Evolutionary conservation across 1,140 invertebrate genomes (phyloP), one percentile per base, ranked within the genome.

Genomic region (Bacillus rossius): DNA sequence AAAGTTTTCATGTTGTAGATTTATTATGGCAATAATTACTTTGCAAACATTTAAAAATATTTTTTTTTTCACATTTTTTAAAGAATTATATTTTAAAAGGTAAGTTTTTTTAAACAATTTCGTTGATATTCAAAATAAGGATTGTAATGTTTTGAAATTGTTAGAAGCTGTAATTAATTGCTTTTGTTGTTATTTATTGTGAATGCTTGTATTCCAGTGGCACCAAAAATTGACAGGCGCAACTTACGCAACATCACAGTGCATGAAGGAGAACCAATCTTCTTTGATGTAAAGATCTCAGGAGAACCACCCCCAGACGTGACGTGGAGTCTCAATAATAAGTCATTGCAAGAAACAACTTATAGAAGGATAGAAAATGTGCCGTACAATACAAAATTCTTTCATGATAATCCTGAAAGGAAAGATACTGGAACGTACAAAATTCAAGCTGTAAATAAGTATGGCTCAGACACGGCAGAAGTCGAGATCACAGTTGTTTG

Each of bases 401-500:
- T 85, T 62, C 89, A 91, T 68, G 82, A 89, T 57, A 89, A 84
- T 69, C 86, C 91, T 20, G 85, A 87, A 68, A 79, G 91, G 25
- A 92, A 89, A 73, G 91, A 94, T 67, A 87, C 86, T 56, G 92
- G 92, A 59, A 84, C 85, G 2, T 95, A 95, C 69, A 91, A 88
- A 73, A 91, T 95, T 55, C 83, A 82, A 23, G 91, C 92, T 22
- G 76, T 81, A 54, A 95, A 95, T 74, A 88, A 91, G 67, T 92
- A 87, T 69, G 94, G 94, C 23, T 83, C 84, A 59, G 94, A 96
- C 71, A 85, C 85, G 40, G 92, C 90, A n/a, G 91, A 94, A 72
- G 82, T 96, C 25, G 91, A 95, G 75, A 88, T 97, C 48, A 91
- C 84, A 67, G 89, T 97, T 61, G 83, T 94, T 64, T 91, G 92